Evolutionary conservation across 2,888 invertebrate species (phyloP), one percentile per base, ranked within the genome.

Genomic region (Subacronicta megacephala): DNA sequence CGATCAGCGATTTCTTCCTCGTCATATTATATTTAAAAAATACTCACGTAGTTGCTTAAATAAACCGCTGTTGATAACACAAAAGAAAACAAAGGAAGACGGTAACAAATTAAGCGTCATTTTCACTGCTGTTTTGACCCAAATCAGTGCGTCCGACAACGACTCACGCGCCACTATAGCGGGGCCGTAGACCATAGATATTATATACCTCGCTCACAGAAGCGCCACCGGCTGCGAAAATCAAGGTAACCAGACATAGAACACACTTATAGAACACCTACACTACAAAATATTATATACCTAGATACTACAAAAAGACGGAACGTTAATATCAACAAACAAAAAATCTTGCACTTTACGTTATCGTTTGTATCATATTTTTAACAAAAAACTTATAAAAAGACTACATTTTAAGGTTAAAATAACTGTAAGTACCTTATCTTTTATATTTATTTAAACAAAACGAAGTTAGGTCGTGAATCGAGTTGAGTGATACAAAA

Each of bases 31-130:
- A 35, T 5, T 15, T 49, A 2, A 43, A 2, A 43, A 60, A 62
- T 69, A 82, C 84, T 89, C 71, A 89, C 89, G 89, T 71, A 89
- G 65, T 55, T 85, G 53, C 63, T 85, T 85, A 10, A 81, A 70
- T n/a, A 80, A 70, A 4, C 75, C 80, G 51, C 75, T 71, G 44
- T 77, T 75, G 9, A 84, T 62, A n/a, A 68, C 59, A 78, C 83
- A 81, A 33, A 83, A 72, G 36, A 87, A 57, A 57, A 86, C 62
- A 44, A 83, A 64, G 16, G 75, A 59, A 15, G 77, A 62, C 10
- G 73, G 47, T 3, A 79, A 50, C 36, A 77, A 66, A 35, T 59
- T 77, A 60, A 56, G 58, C 42, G 51, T 33, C 68, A 72, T 70
- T 46, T 53, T 55, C 62, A 62, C 68, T 15, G 4, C 9, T 18